phyloP scores from a whole-genome alignment of 1,140 invertebrate genomes.

The Lepidostoma basale region DNA sequence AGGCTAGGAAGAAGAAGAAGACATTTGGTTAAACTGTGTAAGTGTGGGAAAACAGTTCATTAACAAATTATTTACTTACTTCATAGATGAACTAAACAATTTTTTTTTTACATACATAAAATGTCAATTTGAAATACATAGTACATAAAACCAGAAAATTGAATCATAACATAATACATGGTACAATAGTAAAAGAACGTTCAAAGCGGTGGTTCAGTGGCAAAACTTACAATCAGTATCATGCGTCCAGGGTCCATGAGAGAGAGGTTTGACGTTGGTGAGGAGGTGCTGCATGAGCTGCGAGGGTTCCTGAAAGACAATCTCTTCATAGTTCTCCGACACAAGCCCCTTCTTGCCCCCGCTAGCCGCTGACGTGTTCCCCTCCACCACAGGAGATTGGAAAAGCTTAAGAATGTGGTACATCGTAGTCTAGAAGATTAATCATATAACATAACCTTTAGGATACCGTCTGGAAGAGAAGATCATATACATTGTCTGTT shows the following conservation, averaged over 20 bases:
- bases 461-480: too few species aligned
- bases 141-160: too few species aligned
- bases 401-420: constrained; percentile 97
- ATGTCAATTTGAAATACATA: too few species aligned
- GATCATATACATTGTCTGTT: too few species aligned
- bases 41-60: too few species aligned
- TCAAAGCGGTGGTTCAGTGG: constrained; percentile 12
- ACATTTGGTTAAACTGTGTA: too few species aligned
- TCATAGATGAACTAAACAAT: too few species aligned
- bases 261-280: constrained; percentile 75
- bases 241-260: constrained; percentile 78
- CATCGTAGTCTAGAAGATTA: constrained; percentile 81
- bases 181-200: not conserved
- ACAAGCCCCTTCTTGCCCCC: constrained; percentile 84
- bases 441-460: too few species aligned
- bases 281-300: constrained; percentile 90
- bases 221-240: constrained; percentile 92
- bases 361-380: constrained; percentile 65
- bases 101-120: too few species aligned
- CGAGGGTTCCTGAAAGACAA: constrained; percentile 96
- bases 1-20: too few species aligned
- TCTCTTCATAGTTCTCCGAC: constrained; percentile 96
- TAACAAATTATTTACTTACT: too few species aligned
- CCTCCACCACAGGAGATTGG: constrained; percentile 70
- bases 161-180: not conserved